Evolutionary conservation across 2,888 invertebrate species (phyloP).

Genomic region (Odontothrips loti): DNA sequence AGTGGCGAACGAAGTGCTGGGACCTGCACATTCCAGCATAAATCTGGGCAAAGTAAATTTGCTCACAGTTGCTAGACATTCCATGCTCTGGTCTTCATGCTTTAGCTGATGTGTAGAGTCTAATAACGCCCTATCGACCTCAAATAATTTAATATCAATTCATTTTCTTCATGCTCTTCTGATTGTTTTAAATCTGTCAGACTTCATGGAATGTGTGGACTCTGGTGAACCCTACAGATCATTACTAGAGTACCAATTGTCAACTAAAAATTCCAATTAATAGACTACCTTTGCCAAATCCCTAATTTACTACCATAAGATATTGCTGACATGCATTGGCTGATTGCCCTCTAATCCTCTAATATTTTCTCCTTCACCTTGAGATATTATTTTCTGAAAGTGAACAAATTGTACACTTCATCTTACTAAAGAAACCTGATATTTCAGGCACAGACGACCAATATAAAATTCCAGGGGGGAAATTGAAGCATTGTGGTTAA

Average conservation of each 20-base stretch:
- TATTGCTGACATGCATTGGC: neutral
- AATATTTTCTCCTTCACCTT: neutral
- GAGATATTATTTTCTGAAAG: neutral
- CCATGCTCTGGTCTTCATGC: neutral
- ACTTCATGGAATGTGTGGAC: too few species aligned
- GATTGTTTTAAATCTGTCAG: neutral
- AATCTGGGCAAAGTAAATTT: neutral
- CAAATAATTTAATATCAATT: neutral
- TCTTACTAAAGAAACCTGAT: too few species aligned
- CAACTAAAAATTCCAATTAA: too few species aligned
- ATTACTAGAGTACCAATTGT: too few species aligned
- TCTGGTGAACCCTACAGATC: too few species aligned
- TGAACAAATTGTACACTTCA: neutral
- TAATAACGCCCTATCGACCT: neutral
- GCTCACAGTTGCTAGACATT: neutral
- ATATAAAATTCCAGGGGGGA: neutral
- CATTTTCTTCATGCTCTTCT: neutral
- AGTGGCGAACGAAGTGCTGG: neutral
- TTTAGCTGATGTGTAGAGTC: neutral
- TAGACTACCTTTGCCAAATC: neutral
- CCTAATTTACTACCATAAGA: neutral
- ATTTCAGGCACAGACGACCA: neutral
- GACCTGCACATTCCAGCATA: constrained; percentile 2
- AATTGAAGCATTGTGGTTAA: neutral
- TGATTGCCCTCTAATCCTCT: neutral